Percentiles rank a stretch among this genome's conserved stretches.
Conservation (phyloP, 1,140 invertebrate genomes). For the Heliconius eleuchia region DNA sequence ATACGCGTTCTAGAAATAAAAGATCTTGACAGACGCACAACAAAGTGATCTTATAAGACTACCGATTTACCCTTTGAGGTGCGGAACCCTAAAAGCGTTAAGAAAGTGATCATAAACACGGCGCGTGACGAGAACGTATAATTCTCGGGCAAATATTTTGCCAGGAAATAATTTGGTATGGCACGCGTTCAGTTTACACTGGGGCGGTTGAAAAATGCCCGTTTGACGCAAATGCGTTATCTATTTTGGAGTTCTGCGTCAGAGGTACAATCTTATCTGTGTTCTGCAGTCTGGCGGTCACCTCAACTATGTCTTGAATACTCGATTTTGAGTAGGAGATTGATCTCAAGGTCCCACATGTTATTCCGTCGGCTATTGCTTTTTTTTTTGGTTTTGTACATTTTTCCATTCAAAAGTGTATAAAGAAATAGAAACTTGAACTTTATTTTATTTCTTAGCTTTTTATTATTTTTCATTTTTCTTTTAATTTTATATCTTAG, state of each 20-base stretch:
- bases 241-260: constrained; percentile 79
- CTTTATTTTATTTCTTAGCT: no score
- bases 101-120: constrained; percentile 59
- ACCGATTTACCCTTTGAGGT: no score
- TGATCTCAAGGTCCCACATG: background rate
- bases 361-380: no score
- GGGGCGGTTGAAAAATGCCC: constrained; percentile 74
- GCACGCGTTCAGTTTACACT: constrained; percentile 71
- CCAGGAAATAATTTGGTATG: constrained; percentile 71
- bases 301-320: constrained; percentile 28
- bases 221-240: constrained; percentile 81
- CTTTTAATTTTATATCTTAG: no score
- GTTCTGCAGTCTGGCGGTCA: constrained; percentile 72
- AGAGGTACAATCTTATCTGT: constrained; percentile 67
- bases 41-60: no score
- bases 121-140: constrained; percentile 59
- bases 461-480: no score
- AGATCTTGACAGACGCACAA: no score
- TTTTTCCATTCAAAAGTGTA: no score
- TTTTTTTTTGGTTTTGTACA: no score
- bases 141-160: constrained; percentile 63
- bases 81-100: constrained; percentile 28
- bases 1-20: no score
- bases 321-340: background rate
- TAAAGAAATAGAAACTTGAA: no score